Percentiles rank a stretch among this genome's conserved stretches.
These are phyloP conservation scores for Anthopleura sola DNA, from an alignment of 64 coral and sea anemone genomes.

Conservation along the genomic window DNA sequence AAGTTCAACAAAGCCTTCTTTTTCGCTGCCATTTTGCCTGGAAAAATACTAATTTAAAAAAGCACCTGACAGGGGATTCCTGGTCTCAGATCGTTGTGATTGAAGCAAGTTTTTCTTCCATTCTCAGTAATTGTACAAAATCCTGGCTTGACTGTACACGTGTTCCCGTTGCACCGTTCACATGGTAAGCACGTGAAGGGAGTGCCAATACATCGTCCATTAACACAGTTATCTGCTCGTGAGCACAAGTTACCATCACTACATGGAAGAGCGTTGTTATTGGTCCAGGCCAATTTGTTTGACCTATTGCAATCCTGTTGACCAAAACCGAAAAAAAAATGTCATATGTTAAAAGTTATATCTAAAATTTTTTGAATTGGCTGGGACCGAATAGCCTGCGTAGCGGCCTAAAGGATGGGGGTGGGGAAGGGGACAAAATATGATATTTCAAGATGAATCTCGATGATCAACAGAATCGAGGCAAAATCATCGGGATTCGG, in stretches of 20 bases:
- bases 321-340: too few relatives aligned
- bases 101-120: constrained; percentile 42
- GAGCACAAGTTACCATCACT: constrained; percentile 61
- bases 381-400: too few relatives aligned
- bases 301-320: constrained; percentile 52
- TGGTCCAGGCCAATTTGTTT: constrained; percentile 55
- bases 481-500: too few relatives aligned
- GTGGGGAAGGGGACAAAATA: too few relatives aligned
- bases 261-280: constrained; percentile 54
- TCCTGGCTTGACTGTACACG: constrained; percentile 36
- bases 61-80: constrained; percentile 56
- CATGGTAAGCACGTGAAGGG: constrained; percentile 60
- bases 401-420: too few relatives aligned
- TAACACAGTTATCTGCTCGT: constrained; percentile 46
- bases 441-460: too few relatives aligned
- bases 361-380: too few relatives aligned
- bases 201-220: constrained; percentile 54
- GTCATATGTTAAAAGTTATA: too few relatives aligned
- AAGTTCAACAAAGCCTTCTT: too few relatives aligned
- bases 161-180: constrained; percentile 34
- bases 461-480: too few relatives aligned
- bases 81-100: constrained; percentile 22
- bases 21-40: too few relatives aligned
- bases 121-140: constrained; percentile 37
- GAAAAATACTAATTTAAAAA: too few relatives aligned